Conservation (phyloP, 2,888 invertebrate species). For the Limnephilus rhombicus region DNA sequence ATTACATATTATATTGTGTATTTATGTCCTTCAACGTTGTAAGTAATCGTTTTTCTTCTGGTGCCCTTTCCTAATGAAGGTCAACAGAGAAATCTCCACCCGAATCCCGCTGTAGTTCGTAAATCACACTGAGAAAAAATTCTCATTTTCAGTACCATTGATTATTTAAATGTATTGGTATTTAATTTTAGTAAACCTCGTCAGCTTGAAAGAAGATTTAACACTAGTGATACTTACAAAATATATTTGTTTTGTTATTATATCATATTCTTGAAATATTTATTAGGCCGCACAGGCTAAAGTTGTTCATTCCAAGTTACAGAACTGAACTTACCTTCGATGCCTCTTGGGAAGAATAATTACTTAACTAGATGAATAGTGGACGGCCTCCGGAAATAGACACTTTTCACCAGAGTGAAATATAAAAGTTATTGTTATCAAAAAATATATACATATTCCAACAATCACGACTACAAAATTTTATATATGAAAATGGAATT, state of each 20-base stretch:
- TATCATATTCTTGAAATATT: background rate
- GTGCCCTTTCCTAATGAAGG: background rate
- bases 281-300: background rate
- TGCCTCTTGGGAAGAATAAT: background rate
- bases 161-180: background rate
- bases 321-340: background rate
- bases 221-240: background rate
- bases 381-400: background rate
- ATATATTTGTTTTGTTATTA: background rate
- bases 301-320: background rate
- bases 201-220: background rate
- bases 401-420: background rate
- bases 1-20: background rate
- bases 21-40: too few species aligned
- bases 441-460: background rate
- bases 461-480: too few species aligned
- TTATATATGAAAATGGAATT: background rate
- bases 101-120: background rate
- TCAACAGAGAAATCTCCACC: background rate
- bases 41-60: background rate
- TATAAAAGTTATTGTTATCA: background rate
- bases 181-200: background rate
- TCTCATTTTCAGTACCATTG: background rate
- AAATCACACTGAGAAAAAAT: background rate
- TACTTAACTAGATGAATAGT: background rate